phyloP scores from a whole-genome alignment of 2,888 invertebrate species.

The Drosophila imparisetae region DNA sequence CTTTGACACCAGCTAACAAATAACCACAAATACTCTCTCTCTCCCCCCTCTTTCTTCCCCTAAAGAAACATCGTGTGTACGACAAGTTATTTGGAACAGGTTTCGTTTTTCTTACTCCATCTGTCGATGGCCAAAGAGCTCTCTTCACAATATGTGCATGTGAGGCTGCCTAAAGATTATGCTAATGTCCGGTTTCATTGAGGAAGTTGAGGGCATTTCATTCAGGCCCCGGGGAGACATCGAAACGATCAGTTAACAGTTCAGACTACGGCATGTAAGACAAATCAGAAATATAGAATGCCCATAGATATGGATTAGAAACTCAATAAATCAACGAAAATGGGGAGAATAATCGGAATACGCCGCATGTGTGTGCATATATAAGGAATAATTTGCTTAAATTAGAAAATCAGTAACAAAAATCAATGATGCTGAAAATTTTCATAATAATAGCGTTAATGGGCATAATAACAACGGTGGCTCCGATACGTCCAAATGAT shows the following conservation, averaged over 20 bases:
- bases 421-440: constrained; percentile 81
- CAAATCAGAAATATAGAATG: constrained; percentile 47
- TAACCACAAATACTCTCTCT: constrained; percentile 48
- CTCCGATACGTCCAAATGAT: constrained; percentile 26
- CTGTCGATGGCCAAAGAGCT: constrained; percentile 23
- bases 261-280: constrained; percentile 12
- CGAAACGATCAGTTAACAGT: constrained; percentile 77
- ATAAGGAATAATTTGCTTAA: constrained; percentile 74
- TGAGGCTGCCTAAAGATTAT: constrained; percentile 54
- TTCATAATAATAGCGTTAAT: constrained; percentile 79
- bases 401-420: constrained; percentile 80
- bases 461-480: constrained; percentile 71
- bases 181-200: constrained; percentile 75
- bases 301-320: constrained; percentile 40
- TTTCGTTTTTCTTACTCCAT: constrained; percentile 46
- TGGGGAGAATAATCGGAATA: constrained; percentile 1
- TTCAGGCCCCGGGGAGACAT: constrained; percentile 55
- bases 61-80: constrained; percentile 50
- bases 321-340: constrained; percentile 67
- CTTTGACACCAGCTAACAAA: constrained; percentile 79
- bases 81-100: constrained; percentile 74
- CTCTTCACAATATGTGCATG: constrained; percentile 33
- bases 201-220: constrained; percentile 74
- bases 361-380: constrained; percentile 1
- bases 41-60: not conserved